Evolutionary conservation across 2,888 invertebrate species (phyloP).

Genomic region (Alcis repandata): DNA sequence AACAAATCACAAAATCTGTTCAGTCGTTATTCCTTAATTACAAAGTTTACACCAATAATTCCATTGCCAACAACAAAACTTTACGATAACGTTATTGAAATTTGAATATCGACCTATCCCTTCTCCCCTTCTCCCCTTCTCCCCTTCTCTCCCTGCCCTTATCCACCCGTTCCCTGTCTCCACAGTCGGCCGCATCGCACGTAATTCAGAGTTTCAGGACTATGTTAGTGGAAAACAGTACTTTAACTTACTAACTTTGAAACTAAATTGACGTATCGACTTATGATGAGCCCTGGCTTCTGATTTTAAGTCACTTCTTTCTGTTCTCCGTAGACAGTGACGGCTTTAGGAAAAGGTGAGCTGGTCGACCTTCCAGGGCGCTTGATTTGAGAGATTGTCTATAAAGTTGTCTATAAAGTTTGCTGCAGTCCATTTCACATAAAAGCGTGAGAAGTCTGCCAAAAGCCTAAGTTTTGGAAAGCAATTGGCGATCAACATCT

Average conservation of each 20-base stretch:
- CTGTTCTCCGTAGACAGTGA: too few relatives aligned
- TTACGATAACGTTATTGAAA: slow-evolving; percentile 57
- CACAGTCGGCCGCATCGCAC: slow-evolving; percentile 52
- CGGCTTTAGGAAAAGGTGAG: too few relatives aligned
- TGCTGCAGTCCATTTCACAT: too few relatives aligned
- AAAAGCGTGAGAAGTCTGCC: too few relatives aligned
- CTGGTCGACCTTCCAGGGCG: too few relatives aligned
- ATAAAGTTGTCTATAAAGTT: too few relatives aligned
- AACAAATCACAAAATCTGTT: slow-evolving; percentile 16
- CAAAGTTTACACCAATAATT: slow-evolving; percentile 26
- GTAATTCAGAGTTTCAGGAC: slow-evolving; percentile 59
- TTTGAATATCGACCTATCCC: slow-evolving; percentile 71
- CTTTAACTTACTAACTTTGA: slow-evolving; percentile 17
- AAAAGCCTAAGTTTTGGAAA: too few relatives aligned
- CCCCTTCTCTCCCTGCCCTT: too few relatives aligned
- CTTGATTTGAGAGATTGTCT: too few relatives aligned
- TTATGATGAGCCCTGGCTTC: too few relatives aligned
- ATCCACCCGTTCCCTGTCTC: slow-evolving; percentile 47
- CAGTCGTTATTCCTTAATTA: slow-evolving; percentile 13
- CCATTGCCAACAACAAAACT: slow-evolving; percentile 25
- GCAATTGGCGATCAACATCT: too few relatives aligned
- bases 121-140: slow-evolving; percentile 37
- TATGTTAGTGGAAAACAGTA: slow-evolving; percentile 36
- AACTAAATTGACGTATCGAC: neutral
- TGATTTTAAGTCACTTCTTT: too few relatives aligned